Conservation (phyloP, 1,140 invertebrate genomes). For the Zaprionus vittiger region DNA sequence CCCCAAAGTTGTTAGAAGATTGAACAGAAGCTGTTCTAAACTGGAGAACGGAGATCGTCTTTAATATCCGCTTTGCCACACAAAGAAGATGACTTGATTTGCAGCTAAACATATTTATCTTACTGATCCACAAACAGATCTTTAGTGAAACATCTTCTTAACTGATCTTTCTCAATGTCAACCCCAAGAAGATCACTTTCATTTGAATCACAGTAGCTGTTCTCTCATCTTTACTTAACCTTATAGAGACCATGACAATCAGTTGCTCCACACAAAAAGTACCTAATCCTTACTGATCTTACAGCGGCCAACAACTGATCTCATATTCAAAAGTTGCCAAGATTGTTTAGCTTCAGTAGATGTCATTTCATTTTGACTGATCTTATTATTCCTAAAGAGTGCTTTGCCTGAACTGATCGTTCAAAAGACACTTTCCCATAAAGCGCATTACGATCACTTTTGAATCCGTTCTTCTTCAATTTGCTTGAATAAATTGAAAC, state of each 20-base stretch:
- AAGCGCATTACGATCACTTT: neutral
- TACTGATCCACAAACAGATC: neutral
- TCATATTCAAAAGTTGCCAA: neutral
- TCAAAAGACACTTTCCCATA: neutral
- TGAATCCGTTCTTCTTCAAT: neutral
- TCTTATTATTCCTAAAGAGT: neutral
- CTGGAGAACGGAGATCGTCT: no score
- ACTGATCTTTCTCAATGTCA: neutral
- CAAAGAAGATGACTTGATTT: neutral
- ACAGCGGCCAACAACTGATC: neutral
- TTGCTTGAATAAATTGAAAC: neutral
- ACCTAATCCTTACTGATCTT: neutral
- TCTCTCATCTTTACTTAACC: neutral
- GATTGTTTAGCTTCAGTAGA: neutral
- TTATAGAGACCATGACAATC: neutral
- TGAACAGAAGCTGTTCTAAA: neutral
- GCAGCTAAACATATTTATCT: neutral
- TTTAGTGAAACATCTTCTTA: neutral
- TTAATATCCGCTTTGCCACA: neutral
- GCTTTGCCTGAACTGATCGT: neutral
- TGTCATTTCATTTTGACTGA: neutral
- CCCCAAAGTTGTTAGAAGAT: neutral
- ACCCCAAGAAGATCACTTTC: neutral
- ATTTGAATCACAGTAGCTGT: neutral
- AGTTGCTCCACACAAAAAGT: neutral